Evolutionary conservation across 2,888 invertebrate genomes (phyloP).

Genomic region (Andrena trimmerana): DNA sequence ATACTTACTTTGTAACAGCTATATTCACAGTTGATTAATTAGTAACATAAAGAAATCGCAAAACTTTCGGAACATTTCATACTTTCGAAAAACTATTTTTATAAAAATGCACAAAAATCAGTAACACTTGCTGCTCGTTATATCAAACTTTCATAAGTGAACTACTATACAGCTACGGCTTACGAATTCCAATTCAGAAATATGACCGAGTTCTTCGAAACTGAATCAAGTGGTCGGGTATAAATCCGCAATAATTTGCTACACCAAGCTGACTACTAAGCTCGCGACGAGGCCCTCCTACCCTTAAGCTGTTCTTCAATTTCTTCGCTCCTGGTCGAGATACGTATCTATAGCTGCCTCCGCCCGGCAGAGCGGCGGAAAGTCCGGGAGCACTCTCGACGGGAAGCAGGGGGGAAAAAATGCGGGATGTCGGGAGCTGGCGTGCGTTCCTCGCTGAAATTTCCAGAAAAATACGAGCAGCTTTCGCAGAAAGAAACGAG

Average conservation of each 20-base stretch:
- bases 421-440: conserved; percentile 63
- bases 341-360: conserved; percentile 62
- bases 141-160: conserved; percentile 18
- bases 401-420: conserved; percentile 30
- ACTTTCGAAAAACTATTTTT: too few species aligned
- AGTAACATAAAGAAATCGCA: too few species aligned
- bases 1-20: too few species aligned
- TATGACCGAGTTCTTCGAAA: conserved; percentile 57
- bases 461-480: conserved; percentile 75
- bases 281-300: conserved; percentile 74
- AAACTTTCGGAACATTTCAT: too few species aligned
- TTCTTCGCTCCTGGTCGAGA: conserved; percentile 71
- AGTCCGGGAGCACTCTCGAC: conserved; percentile 40
- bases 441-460: conserved; percentile 69
- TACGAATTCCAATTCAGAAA: conserved; percentile 67
- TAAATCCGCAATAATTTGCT: conserved; percentile 84
- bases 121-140: not conserved
- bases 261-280: conserved; percentile 74
- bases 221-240: conserved; percentile 76
- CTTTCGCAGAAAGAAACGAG: conserved; percentile 64
- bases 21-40: too few species aligned
- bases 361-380: conserved; percentile 39
- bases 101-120: too few species aligned
- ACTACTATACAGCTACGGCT: conserved; percentile 38
- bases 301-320: conserved; percentile 77